A percentile compares a stretch with the other conserved stretches of the same genome.
Evolutionary conservation across 1,140 invertebrate genomes (phyloP).

Genomic region (Cydia fagiglandana): DNA sequence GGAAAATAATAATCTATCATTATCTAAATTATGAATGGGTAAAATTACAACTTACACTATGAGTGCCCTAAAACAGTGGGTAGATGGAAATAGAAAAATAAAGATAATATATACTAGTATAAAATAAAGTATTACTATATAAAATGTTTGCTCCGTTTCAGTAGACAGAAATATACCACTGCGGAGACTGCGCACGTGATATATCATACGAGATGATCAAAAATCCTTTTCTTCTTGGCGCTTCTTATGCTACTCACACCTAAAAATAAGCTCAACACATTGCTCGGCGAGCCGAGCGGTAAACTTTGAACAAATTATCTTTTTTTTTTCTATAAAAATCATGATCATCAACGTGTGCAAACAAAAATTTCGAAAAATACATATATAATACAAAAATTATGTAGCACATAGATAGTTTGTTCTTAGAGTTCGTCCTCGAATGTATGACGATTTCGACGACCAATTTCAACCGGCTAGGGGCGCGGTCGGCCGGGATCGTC

Average conservation of each 20-base stretch:
- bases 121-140: conserved; percentile 39
- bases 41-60: conserved; percentile 22
- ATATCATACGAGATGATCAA: conserved; percentile 81
- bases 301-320: conserved; percentile 79
- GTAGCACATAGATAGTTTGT: conserved; percentile 44
- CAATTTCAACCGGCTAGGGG: conserved; percentile 56
- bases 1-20: background rate
- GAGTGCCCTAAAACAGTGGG: background rate
- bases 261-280: conserved; percentile 81
- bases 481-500: conserved; percentile 18
- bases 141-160: conserved; percentile 75
- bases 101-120: conserved; percentile 38
- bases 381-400: conserved; percentile 46
- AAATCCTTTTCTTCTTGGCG: conserved; percentile 81
- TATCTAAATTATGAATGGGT: conserved; percentile 20
- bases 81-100: conserved; percentile 33
- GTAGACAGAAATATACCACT: conserved; percentile 65
- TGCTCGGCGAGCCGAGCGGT: conserved; percentile 66
- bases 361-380: conserved; percentile 47
- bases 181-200: conserved; percentile 60
- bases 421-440: conserved; percentile 43
- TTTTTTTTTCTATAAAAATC: conserved; percentile 45
- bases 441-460: conserved; percentile 59
- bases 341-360: conserved; percentile 35
- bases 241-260: conserved; percentile 80